Conservation (phyloP, 2,888 invertebrate species). For the Cremastinae sp. region DNA sequence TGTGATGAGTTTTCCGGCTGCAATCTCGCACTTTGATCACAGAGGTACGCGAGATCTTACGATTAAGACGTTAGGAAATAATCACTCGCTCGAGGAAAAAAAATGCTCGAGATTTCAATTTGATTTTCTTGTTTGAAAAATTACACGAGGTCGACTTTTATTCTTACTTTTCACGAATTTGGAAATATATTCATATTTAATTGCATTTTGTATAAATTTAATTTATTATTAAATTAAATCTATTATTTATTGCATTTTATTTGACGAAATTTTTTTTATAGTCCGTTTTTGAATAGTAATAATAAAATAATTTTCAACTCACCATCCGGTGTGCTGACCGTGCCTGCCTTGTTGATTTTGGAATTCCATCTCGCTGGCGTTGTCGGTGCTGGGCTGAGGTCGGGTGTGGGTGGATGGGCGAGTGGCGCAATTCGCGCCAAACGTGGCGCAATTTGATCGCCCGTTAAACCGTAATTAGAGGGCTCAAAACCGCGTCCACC, state of each 20-base stretch:
- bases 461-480: conserved; percentile 75
- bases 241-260: too few species aligned
- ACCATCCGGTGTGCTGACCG: conserved; percentile 93
- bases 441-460: conserved; percentile 69
- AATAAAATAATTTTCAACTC: conserved; percentile 71
- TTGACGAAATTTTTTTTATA: too few species aligned
- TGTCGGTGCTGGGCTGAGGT: conserved; percentile 80
- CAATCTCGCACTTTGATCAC: conserved; percentile 9
- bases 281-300: conserved; percentile 11
- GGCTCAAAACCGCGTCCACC: conserved; percentile 76
- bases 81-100: not conserved
- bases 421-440: conserved; percentile 78
- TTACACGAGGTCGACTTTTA: not conserved
- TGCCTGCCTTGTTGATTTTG: conserved; percentile 86
- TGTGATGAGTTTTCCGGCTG: conserved; percentile 7
- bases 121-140: not conserved
- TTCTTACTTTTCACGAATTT: not conserved
- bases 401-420: conserved; percentile 79
- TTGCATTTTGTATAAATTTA: too few species aligned
- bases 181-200: too few species aligned
- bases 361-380: conserved; percentile 82
- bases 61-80: not conserved
- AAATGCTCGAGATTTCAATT: not conserved
- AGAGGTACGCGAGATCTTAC: not conserved
- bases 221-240: too few species aligned